Base-by-base conservation (phyloP, 2,888 invertebrate genomes). In the Heliconius aoede region DNA sequence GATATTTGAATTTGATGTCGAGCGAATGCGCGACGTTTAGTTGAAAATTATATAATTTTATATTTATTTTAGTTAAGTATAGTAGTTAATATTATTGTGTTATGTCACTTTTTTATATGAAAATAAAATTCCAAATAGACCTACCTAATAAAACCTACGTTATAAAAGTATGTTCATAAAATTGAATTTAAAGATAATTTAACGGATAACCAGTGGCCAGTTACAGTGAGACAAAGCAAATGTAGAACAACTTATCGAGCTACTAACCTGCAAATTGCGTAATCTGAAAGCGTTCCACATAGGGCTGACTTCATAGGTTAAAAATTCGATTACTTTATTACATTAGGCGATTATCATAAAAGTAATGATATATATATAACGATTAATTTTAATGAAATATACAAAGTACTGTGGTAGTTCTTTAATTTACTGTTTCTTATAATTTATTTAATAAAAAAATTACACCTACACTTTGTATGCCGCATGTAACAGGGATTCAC, bases 181-280 rank as follows among this genome's bases (percentile, higher is more conserved):
- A 18, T 24, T 58, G 18, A 36, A 58, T 51, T 79, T 76, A 72
- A 62, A 72, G 64, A 76, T 76, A 76, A 73, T 61, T 77, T 73
- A 78, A 77, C 74, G 28, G 76, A 72, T 71, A 74, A 28, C 32
- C 62, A 67, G 61, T 72, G 78, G 72, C 78, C 76, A 76, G 83
- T 82, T 82, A 81, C 81, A 81, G 81, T 81, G 82, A 91, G 86
- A 91, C 92, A 92, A 93, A 90, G 87, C 88, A 86, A 92, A 93
- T 93, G 90, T 93, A 86, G 91, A 92, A 89, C 92, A 89, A 90
- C 89, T 89, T 90, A 88, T 89, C 88, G 87, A 88, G 84, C 87
- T 85, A 86, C 87, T 88, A 88, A 88, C 86, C 87, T 82, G 84
- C 84, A 78, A 84, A 86, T 94, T 93, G 87, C 90, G 92, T 88